Percentiles rank a stretch among this genome's conserved stretches.
Conservation (phyloP, 2,797 vertebrate species). For the Gephyroberyx darwinii region DNA sequence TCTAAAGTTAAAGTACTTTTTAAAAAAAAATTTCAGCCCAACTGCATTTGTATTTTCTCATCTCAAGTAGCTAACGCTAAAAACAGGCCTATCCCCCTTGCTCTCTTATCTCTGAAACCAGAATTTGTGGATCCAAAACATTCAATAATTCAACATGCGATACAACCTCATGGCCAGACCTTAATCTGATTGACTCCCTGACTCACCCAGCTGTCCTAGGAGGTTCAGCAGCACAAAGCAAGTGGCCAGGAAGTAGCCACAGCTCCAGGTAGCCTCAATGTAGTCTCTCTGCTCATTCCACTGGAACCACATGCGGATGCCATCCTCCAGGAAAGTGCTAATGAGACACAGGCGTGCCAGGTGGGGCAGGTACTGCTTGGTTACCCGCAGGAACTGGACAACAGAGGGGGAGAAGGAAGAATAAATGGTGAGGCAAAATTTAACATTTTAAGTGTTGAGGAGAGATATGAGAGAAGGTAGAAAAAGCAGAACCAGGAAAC, state of each 20-base stretch:
- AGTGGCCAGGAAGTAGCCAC: slow-evolving; percentile 94
- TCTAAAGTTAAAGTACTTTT: too few species aligned
- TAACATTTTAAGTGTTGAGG: neutral
- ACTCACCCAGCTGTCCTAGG: slow-evolving; percentile 94
- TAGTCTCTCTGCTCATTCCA: slow-evolving; percentile 98
- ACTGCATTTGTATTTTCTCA: neutral
- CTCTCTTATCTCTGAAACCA: neutral
- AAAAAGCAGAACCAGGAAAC: neutral
- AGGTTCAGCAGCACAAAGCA: slow-evolving; percentile 96
- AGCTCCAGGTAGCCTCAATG: slow-evolving; percentile 95
- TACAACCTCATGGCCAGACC: neutral
- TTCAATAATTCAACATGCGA: too few species aligned
- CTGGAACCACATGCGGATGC: slow-evolving; percentile 99
- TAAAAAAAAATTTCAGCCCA: too few species aligned
- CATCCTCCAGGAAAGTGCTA: slow-evolving; percentile 98
- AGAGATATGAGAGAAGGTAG: neutral
- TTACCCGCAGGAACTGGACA: slow-evolving; percentile 91
- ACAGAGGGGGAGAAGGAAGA: neutral
- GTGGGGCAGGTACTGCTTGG: slow-evolving; percentile 96
- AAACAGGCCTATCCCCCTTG: neutral
- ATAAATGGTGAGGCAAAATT: neutral
- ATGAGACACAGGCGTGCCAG: slow-evolving; percentile 95
- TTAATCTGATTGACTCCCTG: neutral
- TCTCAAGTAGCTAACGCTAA: neutral
- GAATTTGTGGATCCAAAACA: neutral